Evolutionary conservation across 2,113 vertebrate genomes (phyloP).

Genomic region (Amia ocellicauda): DNA sequence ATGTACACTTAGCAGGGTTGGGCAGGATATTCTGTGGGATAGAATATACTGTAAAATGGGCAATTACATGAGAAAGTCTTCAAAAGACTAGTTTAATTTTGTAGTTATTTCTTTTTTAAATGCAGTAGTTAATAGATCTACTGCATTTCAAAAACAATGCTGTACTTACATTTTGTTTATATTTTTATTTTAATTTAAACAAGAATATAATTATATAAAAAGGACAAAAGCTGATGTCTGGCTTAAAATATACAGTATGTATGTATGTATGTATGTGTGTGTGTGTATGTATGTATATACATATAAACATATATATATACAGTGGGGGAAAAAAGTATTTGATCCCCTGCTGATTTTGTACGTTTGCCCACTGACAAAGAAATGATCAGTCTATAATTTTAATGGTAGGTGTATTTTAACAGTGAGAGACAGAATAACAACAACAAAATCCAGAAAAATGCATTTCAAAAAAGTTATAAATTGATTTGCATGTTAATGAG

Average conservation of each 20-base stretch:
- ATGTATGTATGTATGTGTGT: no score
- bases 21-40: neutral
- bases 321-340: no score
- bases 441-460: no score
- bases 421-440: no score
- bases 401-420: no score
- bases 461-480: no score
- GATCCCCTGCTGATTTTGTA: no score
- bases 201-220: neutral
- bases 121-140: neutral
- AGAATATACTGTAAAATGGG: neutral
- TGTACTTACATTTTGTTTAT: neutral
- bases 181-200: conserved; percentile 3
- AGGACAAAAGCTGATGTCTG: neutral
- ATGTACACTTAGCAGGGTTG: neutral
- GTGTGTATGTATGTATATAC: no score
- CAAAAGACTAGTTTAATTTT: neutral
- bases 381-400: no score
- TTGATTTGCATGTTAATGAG: no score
- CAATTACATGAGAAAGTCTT: neutral
- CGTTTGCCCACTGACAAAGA: no score
- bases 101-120: neutral
- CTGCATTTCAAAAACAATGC: neutral
- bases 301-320: no score
- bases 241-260: neutral